phyloP scores from a whole-genome alignment of 2,888 invertebrate species.

The Hirtodrosophila trivittata region DNA sequence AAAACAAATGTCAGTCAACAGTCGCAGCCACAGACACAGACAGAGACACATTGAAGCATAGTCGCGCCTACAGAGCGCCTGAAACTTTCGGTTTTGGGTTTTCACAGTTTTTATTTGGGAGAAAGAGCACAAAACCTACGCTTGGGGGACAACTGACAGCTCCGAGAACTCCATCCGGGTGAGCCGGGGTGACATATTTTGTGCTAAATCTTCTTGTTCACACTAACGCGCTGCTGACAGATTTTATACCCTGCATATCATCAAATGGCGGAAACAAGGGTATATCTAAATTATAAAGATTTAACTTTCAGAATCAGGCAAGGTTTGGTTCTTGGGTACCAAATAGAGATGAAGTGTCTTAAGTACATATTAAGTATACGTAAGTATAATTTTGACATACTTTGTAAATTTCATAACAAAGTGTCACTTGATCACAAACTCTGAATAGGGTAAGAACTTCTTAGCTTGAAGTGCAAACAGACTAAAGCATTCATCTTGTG shows the following conservation, averaged over 20 bases:
- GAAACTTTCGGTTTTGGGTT: conserved; percentile 50
- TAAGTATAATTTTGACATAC: no score
- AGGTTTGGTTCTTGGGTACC: no score
- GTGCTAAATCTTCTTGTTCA: conserved; percentile 75
- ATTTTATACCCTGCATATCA: conserved; percentile 21
- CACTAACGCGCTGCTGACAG: conserved; percentile 74
- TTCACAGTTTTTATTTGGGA: conserved; percentile 17
- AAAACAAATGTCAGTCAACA: conserved; percentile 65
- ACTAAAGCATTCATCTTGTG: no score
- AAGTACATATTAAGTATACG: no score
- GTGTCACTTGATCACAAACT: no score
- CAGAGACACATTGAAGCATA: conserved; percentile 28
- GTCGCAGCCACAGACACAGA: conserved; percentile 15
- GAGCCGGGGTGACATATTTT: conserved; percentile 61
- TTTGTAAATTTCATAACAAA: no score
- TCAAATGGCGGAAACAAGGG: background rate
- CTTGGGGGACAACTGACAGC: conserved; percentile 38
- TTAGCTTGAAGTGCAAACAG: no score
- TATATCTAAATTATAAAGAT: no score
- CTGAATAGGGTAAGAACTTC: no score
- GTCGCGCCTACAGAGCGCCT: conserved; percentile 58
- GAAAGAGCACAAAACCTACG: conserved; percentile 26
- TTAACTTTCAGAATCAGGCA: no score
- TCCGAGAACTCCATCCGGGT: conserved; percentile 13
- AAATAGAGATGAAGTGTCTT: no score